Evolutionary conservation across 2,888 invertebrate species (phyloP), one percentile per base, ranked within the genome.

Genomic region (Polia nebulosa): DNA sequence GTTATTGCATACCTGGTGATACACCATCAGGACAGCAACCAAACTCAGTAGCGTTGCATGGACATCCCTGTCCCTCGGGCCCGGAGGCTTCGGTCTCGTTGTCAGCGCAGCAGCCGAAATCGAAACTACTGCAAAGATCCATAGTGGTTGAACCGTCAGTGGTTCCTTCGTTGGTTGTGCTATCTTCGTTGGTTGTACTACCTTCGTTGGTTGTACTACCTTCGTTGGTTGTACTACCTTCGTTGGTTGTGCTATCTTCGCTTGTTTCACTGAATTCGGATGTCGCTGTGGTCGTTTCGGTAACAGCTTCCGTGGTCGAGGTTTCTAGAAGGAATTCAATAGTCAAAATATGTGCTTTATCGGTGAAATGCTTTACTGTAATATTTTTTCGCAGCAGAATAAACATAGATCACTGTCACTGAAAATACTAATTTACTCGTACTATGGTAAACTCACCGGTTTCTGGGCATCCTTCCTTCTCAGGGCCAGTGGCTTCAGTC

Each of bases 21-120:
- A 96, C 92, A 47, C 96, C 96, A 91, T 98, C 98, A 71, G 97
- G 97, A 85, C 98, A 98, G 89, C 98, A 98, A 62, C 97, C 97
- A 85, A 96, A 97, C 83, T 96, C 95, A 41, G 96, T 96, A 60
- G 93, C 90, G 9, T 95, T 94, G 81, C 97, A 97, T 11, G 96
- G 96, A 75, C 97, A 97, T 39, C 97, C 98, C 72, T 96, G 96
- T 66, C 96, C 96, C 78, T 97, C 95, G 2, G 96, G 96, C 11
- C 98, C 98, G 51, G 94, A 90, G 3, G 97, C 97, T 51, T 91
- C 87, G 0, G 96, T 97, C 36, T 93, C 92, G 20, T 96, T 96
- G 90, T 98, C 98, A 9, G 96, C 96, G 86, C 98, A 98, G 86
- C 98, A 98, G 17, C 98, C 98, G 83, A 96, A 97, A 55, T 96